Evolutionary conservation across 2,888 invertebrate genomes (phyloP).

Genomic region (Eledone cirrhosa): DNA sequence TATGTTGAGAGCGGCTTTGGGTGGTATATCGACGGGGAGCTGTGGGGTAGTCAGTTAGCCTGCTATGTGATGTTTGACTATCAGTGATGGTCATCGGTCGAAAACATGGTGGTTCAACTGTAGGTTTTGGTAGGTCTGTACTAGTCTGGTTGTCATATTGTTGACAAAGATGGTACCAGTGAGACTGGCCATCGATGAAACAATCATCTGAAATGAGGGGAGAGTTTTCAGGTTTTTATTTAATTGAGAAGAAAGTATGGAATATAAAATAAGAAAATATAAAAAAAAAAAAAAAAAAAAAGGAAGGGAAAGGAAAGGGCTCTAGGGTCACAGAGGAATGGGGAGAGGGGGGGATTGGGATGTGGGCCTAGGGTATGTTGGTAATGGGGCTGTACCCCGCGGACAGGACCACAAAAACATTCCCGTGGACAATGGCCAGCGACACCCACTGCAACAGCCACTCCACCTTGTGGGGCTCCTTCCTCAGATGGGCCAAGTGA

Average conservation of each 20-base stretch:
- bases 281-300: too few species aligned
- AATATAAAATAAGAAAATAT: neutral
- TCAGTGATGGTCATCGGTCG: slow-evolving; percentile 27
- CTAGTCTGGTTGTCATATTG: slow-evolving; percentile 55
- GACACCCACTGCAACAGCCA: too few species aligned
- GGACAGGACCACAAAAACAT: too few species aligned
- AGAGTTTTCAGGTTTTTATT: neutral
- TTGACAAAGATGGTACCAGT: slow-evolving; percentile 70
- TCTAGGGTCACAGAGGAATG: too few species aligned
- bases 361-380: too few species aligned
- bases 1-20: neutral
- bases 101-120: slow-evolving; percentile 48
- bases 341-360: too few species aligned
- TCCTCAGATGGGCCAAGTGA: too few species aligned
- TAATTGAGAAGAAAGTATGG: neutral
- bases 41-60: slow-evolving; percentile 4
- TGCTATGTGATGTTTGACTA: neutral
- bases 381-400: too few species aligned
- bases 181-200: slow-evolving; percentile 70
- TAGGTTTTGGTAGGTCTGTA: slow-evolving; percentile 55
- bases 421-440: too few species aligned
- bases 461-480: too few species aligned
- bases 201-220: slow-evolving; percentile 64
- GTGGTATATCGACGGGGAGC: neutral
- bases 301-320: too few species aligned